Evolutionary conservation across 2,888 invertebrate species (phyloP), one percentile per base, ranked within the genome.

Genomic region (Ethmia dodecea): DNA sequence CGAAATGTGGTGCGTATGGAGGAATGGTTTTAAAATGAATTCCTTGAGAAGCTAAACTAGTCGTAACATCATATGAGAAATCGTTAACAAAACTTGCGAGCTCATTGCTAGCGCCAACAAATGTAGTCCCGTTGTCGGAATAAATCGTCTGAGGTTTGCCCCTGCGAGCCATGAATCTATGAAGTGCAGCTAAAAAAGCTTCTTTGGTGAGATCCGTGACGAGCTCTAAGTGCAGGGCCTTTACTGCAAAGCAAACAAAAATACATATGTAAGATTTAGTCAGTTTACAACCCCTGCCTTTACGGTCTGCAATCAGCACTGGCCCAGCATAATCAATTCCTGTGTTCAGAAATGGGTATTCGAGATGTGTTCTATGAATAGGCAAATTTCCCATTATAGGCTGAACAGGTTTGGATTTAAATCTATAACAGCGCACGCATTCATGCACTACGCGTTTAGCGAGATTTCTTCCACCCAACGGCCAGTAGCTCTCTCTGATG

Each of bases 1-100:
- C 39, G 31, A 43, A 43, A 35, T 43, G 39, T 30, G 39, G 39
- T 9, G 43, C 13, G 22, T 38, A 35, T 2, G 40, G 43, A 10
- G 43, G 40, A 2, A 42, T 41, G 26, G 39, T 40, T 2, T 6
- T 16, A 15, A 40, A 38, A 9, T 29, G 25, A 13, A 40, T 43
- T 6, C 26, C 25, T 8, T 36, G 27, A 28, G 12, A 35, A 12
- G 33, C 18, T 12, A 37, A 16, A 18, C 27, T 35, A 13, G 38
- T 33, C 14, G 26, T 14, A 9, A 41, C 25, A 16, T 36, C 14
- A 8, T 31, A 9, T 18, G 28, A 11, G 14, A 15, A 27, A 12
- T 26, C 20, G 14, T 33, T 12, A 35, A 51, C 32, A 35, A 47
- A 47, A 3, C 32, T 26, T 3, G 39, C 20, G 36, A 47, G 36